These are phyloP conservation scores for Oreocharis arfaki DNA, from an alignment of 2,113 vertebrate species.

Conservation along the genomic window DNA sequence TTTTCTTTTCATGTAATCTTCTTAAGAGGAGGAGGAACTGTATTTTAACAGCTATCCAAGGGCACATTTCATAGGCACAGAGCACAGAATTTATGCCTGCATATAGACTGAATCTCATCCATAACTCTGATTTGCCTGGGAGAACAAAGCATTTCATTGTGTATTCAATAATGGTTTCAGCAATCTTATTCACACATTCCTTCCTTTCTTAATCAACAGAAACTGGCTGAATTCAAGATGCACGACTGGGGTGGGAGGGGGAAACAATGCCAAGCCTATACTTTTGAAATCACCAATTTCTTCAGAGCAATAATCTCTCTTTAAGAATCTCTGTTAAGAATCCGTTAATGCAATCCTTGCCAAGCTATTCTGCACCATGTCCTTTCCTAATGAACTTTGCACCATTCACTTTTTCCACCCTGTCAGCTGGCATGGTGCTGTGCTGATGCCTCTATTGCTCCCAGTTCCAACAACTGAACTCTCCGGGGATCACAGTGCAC, in stretches of 20 bases:
- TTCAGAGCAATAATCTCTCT: background rate
- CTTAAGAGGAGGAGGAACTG: background rate
- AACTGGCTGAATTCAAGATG: slow-evolving; percentile 12
- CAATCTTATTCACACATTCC: slow-evolving; percentile 57
- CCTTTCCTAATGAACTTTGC: background rate
- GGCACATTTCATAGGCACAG: slow-evolving; percentile 2
- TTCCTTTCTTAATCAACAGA: slow-evolving; percentile 46
- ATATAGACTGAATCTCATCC: slow-evolving; percentile 20
- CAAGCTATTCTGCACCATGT: background rate
- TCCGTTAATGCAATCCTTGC: background rate
- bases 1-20: slow-evolving; percentile 44
- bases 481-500: background rate
- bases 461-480: background rate
- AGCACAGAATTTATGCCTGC: slow-evolving; percentile 1
- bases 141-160: slow-evolving; percentile 63
- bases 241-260: background rate
- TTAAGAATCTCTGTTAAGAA: background rate
- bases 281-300: slow-evolving; percentile 7
- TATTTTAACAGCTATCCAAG: slow-evolving; percentile 22
- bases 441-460: background rate
- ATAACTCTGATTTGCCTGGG: slow-evolving; percentile 16
- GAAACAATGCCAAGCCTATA: background rate
- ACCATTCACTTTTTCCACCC: background rate
- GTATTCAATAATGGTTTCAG: slow-evolving; percentile 18
- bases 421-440: background rate